Percentiles rank a stretch among this genome's conserved stretches.
Evolutionary conservation across 2,797 vertebrate species (phyloP).

Genomic region (Natrix natrix): DNA sequence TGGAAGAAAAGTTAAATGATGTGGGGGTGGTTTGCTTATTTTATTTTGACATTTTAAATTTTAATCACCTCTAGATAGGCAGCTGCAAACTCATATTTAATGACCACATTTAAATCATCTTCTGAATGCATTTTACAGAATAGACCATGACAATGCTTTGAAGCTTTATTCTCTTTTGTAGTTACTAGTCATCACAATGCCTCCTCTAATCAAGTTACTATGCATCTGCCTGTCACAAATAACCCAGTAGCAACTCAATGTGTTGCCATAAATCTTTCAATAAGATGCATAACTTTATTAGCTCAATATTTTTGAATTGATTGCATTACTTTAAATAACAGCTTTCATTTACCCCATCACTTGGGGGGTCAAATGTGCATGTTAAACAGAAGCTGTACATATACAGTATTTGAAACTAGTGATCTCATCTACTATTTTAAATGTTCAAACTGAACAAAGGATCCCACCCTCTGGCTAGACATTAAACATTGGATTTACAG

Average conservation of each 20-base stretch:
- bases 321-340: slow-evolving; percentile 83
- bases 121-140: slow-evolving; percentile 67
- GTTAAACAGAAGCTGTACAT: slow-evolving; percentile 56
- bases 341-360: slow-evolving; percentile 81
- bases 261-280: slow-evolving; percentile 87
- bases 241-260: slow-evolving; percentile 81
- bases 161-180: slow-evolving; percentile 70
- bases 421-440: slow-evolving; percentile 38
- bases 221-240: slow-evolving; percentile 85
- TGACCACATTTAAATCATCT: slow-evolving; percentile 58
- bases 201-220: slow-evolving; percentile 80
- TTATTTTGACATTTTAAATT: slow-evolving; percentile 43
- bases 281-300: slow-evolving; percentile 89
- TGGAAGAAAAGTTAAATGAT: slow-evolving; percentile 57
- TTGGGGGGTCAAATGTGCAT: slow-evolving; percentile 74
- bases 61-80: slow-evolving; percentile 32
- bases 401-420: slow-evolving; percentile 60
- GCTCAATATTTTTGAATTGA: slow-evolving; percentile 81
- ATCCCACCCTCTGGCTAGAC: not conserved
- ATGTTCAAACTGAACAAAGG: slow-evolving; percentile 9
- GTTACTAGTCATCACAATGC: slow-evolving; percentile 77
- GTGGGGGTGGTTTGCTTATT: slow-evolving; percentile 23
- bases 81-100: slow-evolving; percentile 62
- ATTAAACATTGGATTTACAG: not conserved
- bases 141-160: slow-evolving; percentile 66